These are phyloP conservation scores for Pegea sp. DNA, from an alignment of 23 tunicate species.

Conservation along the genomic window DNA sequence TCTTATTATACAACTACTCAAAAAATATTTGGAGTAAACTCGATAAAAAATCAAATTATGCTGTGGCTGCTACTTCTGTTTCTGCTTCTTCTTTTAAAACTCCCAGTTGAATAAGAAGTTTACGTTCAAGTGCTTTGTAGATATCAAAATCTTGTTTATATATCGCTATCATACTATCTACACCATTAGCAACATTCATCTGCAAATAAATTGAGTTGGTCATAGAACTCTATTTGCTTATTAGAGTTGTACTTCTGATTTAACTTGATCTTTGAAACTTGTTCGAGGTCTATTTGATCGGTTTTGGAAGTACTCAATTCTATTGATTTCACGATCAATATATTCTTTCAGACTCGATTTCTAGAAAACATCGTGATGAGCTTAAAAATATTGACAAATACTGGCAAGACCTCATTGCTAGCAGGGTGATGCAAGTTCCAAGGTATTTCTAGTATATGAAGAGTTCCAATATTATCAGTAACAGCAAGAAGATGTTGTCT, in stretches of 20 bases:
- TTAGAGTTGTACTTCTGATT: no score
- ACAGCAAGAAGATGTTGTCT: slow-evolving; percentile 88
- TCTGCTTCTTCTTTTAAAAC: slow-evolving; percentile 38
- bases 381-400: not conserved
- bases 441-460: slow-evolving; percentile 92
- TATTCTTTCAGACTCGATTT: slow-evolving; percentile 15
- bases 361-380: slow-evolving; percentile 2
- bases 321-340: slow-evolving; percentile 53
- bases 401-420: slow-evolving; percentile 38
- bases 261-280: no score
- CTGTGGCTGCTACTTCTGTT: no score
- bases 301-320: slow-evolving; percentile 38
- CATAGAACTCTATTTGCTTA: no score
- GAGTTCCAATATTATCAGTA: slow-evolving; percentile 74
- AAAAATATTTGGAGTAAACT: no score
- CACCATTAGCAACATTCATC: no score
- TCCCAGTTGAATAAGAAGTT: slow-evolving; percentile 54
- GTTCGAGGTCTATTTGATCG: no score
- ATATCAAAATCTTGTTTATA: no score
- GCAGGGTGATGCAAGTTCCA: slow-evolving; percentile 79
- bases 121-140: slow-evolving; percentile 47
- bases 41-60: no score
- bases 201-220: no score
- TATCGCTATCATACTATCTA: no score
- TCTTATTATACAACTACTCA: no score